Conservation (phyloP, 2,797 vertebrate genomes). For the Cheirogaleus major region DNA sequence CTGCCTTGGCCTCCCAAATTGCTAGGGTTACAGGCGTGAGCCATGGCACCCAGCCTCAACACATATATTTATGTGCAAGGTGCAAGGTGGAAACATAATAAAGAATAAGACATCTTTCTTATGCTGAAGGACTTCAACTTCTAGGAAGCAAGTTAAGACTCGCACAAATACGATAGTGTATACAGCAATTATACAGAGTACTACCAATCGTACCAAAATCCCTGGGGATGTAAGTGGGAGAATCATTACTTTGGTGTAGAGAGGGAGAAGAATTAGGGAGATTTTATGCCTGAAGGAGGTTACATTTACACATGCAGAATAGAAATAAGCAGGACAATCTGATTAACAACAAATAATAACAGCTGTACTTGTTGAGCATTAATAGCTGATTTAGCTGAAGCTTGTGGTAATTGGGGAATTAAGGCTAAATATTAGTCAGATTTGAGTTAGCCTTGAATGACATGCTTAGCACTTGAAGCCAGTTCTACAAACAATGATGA, state of each 20-base stretch:
- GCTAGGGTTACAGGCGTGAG: neutral
- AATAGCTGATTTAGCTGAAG: constrained; percentile 5
- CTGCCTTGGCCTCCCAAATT: neutral
- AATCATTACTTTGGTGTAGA: neutral
- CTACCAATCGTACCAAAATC: neutral
- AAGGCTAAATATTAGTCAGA: constrained; percentile 18
- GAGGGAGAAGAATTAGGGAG: neutral
- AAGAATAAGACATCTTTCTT: neutral
- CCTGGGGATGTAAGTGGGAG: neutral
- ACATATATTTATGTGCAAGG: neutral
- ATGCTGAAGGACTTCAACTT: neutral
- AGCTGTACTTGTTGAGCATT: neutral
- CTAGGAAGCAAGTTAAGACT: neutral
- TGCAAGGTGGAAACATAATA: neutral
- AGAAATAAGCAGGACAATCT: constrained; percentile 30
- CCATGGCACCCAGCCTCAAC: neutral
- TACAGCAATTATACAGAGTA: neutral
- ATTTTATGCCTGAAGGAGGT: neutral
- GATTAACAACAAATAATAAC: constrained; percentile 31
- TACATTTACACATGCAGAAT: neutral
- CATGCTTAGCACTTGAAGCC: neutral
- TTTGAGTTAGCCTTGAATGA: constrained; percentile 14
- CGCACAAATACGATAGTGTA: neutral
- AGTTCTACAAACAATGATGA: neutral
- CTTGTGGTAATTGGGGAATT: constrained; percentile 13